These are phyloP conservation scores for Tribolium castaneum DNA, from an alignment of 1,140 invertebrate genomes.

Conservation along the genomic window DNA sequence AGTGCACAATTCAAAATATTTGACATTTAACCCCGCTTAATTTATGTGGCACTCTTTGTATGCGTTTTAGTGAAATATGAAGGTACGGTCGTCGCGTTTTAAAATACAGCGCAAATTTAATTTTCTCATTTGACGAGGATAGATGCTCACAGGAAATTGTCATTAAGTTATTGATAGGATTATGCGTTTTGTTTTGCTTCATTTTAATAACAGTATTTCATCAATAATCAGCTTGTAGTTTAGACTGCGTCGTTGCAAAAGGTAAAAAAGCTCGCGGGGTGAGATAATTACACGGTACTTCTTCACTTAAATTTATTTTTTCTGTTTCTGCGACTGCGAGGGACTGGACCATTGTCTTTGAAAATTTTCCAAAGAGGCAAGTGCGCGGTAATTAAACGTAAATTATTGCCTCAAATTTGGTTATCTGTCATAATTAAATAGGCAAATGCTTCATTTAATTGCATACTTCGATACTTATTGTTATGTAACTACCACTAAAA, in stretches of 20 bases:
- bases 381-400: constrained; percentile 18
- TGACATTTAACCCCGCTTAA: constrained; percentile 27
- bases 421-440: constrained; percentile 30
- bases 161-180: constrained; percentile 16
- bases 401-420: constrained; percentile 13
- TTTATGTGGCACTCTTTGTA: constrained; percentile 28
- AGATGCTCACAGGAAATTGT: constrained; percentile 1
- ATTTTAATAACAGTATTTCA: constrained; percentile 29
- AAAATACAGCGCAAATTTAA: background rate
- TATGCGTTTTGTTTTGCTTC: constrained; percentile 8
- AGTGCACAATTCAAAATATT: constrained; percentile 34
- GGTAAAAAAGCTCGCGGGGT: constrained; percentile 18
- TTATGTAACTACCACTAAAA: constrained; percentile 30
- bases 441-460: constrained; percentile 18
- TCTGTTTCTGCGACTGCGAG: background rate
- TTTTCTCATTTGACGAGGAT: background rate
- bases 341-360: background rate
- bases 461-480: constrained; percentile 15
- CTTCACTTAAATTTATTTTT: constrained; percentile 12
- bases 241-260: background rate
- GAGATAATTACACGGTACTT: constrained; percentile 24
- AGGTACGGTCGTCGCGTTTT: constrained; percentile 7
- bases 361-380: background rate
- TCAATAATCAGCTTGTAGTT: constrained; percentile 30
- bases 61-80: constrained; percentile 31